These are phyloP conservation scores for Meteorus sp. DNA, from an alignment of 1,140 invertebrate species.

Conservation along the genomic window DNA sequence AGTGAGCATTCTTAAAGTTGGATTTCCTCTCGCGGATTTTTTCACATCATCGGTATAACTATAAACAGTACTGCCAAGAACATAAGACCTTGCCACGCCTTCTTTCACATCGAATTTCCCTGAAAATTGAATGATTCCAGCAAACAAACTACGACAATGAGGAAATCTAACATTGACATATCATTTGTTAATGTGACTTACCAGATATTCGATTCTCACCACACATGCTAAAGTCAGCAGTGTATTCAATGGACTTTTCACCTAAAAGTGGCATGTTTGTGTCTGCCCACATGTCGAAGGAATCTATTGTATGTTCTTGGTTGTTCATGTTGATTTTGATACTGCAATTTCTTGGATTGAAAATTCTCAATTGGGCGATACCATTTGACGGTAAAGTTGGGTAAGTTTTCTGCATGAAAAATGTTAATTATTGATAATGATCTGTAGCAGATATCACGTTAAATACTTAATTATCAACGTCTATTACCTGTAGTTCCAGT, in stretches of 20 bases:
- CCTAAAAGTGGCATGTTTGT: constrained; percentile 34
- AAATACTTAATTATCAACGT: not conserved
- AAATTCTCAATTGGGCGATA: constrained; percentile 69
- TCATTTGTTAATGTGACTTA: too few relatives aligned
- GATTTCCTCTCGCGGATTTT: constrained; percentile 39
- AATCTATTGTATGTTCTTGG: constrained; percentile 33
- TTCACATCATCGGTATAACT: constrained; percentile 31
- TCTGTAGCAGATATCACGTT: too few relatives aligned
- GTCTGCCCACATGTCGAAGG: constrained; percentile 42
- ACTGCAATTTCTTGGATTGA: constrained; percentile 64
- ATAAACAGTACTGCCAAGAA: constrained; percentile 10
- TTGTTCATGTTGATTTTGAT: constrained; percentile 36
- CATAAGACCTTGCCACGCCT: constrained; percentile 36
- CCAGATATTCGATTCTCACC: not conserved
- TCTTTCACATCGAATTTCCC: constrained; percentile 23
- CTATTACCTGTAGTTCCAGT: constrained; percentile 70
- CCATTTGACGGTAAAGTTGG: constrained; percentile 64
- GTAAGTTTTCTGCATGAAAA: constrained; percentile 64
- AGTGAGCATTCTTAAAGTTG: constrained; percentile 36
- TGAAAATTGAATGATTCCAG: not conserved
- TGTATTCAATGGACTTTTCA: not conserved
- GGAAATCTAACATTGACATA: too few relatives aligned
- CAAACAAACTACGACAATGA: not conserved
- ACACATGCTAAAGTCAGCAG: constrained; percentile 20
- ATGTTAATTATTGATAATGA: too few relatives aligned